Evolutionary conservation across 2,797 vertebrate species (phyloP).

Genomic region (Pteropus rufus): DNA sequence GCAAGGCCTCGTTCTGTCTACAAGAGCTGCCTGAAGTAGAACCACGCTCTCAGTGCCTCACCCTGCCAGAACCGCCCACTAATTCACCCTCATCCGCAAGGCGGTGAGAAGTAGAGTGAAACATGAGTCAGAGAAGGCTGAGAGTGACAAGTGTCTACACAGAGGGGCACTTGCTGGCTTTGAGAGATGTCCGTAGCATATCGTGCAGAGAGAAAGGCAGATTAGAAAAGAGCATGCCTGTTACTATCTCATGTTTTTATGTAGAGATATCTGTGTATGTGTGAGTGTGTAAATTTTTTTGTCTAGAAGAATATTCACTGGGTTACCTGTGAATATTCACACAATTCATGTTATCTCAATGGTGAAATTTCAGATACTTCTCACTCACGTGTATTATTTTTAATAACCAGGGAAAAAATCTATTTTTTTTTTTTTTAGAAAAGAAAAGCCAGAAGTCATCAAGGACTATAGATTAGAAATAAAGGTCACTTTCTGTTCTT

Average conservation of each 20-base stretch:
- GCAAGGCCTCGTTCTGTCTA: neutral
- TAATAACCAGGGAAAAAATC: conserved; percentile 38
- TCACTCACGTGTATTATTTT: conserved; percentile 35
- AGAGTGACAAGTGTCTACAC: neutral
- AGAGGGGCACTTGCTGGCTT: neutral
- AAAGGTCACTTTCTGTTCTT: conserved; percentile 64
- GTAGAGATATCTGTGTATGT: neutral
- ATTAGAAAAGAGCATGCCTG: neutral
- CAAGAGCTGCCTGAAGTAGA: neutral
- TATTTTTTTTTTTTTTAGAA: conserved; percentile 44
- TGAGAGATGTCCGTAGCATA: neutral
- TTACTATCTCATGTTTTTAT: neutral
- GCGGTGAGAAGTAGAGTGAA: neutral
- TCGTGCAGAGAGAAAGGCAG: neutral
- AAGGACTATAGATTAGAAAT: conserved; percentile 57
- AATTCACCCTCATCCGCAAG: neutral
- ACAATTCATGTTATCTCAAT: neutral
- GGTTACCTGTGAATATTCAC: neutral
- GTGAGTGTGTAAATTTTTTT: neutral
- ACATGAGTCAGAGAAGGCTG: neutral
- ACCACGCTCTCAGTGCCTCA: neutral
- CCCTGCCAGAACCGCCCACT: neutral
- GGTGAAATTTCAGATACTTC: conserved; percentile 6
- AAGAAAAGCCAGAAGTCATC: conserved; percentile 55
- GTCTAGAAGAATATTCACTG: neutral